Conservation (phyloP, 2,797 vertebrate genomes). For the Tapirus indicus region DNA sequence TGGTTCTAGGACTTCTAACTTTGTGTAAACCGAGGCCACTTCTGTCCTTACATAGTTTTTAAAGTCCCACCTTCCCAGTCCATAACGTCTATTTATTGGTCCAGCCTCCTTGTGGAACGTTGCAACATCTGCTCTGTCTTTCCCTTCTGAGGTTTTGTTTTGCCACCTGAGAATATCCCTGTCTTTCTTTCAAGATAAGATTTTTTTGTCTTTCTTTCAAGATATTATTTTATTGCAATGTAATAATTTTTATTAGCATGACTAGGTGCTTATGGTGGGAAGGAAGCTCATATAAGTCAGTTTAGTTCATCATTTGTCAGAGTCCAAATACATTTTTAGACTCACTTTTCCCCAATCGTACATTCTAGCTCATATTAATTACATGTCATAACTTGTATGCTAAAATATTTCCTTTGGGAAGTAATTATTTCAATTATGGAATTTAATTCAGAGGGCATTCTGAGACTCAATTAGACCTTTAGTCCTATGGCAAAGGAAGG, state of each 20-base stretch:
- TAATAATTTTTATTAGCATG: neutral
- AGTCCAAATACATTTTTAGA: neutral
- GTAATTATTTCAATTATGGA: neutral
- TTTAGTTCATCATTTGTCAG: neutral
- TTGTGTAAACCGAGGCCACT: neutral
- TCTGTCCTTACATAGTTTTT: neutral
- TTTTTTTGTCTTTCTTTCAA: neutral
- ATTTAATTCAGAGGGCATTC: neutral
- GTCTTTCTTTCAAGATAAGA: neutral
- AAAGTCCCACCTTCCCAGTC: neutral
- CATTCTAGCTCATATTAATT: neutral
- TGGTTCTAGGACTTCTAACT: neutral
- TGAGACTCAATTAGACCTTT: neutral
- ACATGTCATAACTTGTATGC: neutral
- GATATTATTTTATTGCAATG: neutral
- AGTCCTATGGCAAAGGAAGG: neutral
- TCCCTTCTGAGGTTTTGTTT: neutral
- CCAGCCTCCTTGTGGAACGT: no score
- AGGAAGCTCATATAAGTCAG: neutral
- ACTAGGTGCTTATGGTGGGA: neutral
- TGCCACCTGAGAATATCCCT: neutral
- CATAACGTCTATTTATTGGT: neutral
- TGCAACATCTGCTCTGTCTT: neutral
- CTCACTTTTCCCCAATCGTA: neutral
- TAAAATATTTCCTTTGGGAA: neutral